Conservation (phyloP, 1,140 invertebrate genomes). For the Cyclina sinensis region DNA sequence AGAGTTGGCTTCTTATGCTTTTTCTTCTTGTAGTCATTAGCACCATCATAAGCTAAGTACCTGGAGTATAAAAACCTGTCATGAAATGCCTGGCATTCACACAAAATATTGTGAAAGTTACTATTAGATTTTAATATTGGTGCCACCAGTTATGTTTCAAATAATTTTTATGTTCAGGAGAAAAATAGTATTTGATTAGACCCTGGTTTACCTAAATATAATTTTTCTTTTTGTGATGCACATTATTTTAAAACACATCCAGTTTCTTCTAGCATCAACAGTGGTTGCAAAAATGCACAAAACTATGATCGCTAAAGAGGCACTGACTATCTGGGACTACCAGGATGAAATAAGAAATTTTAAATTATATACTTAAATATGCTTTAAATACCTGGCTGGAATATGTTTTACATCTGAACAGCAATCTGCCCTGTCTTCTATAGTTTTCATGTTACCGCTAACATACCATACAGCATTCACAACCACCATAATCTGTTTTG, state of each 20-base stretch:
- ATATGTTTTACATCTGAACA: conserved; percentile 10
- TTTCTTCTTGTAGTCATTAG: conserved; percentile 63
- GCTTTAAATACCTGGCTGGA: conserved; percentile 10
- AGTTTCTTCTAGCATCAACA: background rate
- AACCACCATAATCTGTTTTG: no score
- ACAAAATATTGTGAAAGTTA: no score
- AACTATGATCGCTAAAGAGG: background rate
- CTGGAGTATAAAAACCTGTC: conserved; percentile 21
- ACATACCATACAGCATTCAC: no score
- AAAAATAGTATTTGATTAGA: background rate
- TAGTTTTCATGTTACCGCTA: background rate
- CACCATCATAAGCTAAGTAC: conserved; percentile 46
- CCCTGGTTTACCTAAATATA: background rate
- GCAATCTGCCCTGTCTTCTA: conserved; percentile 1
- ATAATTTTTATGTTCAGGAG: background rate
- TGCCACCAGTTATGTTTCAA: background rate
- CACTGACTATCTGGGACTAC: background rate
- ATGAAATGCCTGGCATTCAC: no score
- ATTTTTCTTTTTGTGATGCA: no score
- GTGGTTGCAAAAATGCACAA: background rate
- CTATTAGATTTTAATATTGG: background rate
- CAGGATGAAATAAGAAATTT: background rate
- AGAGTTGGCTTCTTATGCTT: conserved; percentile 37
- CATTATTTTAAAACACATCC: no score
- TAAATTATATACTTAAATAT: background rate